Conservation (phyloP, 2,797 vertebrate genomes). For the Gorsachius magnificus region DNA sequence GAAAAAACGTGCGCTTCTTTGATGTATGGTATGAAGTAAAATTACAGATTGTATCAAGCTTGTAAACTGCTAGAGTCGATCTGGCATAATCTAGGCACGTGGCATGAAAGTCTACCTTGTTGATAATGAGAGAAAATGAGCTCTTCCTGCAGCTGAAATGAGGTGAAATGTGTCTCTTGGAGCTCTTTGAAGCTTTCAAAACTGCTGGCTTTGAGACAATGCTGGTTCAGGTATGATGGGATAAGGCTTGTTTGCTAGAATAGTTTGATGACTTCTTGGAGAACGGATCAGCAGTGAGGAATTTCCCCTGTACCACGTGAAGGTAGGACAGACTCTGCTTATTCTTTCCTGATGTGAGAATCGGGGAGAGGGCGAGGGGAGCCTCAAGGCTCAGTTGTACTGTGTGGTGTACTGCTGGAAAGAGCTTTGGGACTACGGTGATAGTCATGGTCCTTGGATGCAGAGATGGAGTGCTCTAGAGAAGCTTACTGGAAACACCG, state of each 20-base stretch:
- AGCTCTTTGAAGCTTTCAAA: neutral
- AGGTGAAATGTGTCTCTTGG: neutral
- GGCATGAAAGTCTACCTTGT: neutral
- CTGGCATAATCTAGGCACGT: neutral
- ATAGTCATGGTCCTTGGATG: neutral
- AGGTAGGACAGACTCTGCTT: neutral
- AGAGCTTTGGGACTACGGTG: neutral
- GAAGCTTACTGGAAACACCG: neutral
- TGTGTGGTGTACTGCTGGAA: neutral
- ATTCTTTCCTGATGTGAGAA: neutral
- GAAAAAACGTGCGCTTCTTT: neutral
- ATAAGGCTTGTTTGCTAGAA: neutral
- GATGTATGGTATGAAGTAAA: neutral
- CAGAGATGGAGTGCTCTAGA: neutral
- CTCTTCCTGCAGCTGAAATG: neutral
- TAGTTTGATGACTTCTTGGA: neutral
- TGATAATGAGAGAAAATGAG: neutral
- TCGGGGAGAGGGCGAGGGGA: neutral
- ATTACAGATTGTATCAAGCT: neutral
- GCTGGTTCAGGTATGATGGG: neutral
- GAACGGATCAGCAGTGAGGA: neutral
- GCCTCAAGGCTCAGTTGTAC: neutral
- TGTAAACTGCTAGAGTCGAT: neutral
- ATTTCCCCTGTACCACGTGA: neutral
- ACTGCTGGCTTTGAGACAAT: neutral